Percentiles rank a stretch among this genome's conserved stretches.
Conservation (phyloP, 1,140 invertebrate genomes). For the Drosophila varians region DNA sequence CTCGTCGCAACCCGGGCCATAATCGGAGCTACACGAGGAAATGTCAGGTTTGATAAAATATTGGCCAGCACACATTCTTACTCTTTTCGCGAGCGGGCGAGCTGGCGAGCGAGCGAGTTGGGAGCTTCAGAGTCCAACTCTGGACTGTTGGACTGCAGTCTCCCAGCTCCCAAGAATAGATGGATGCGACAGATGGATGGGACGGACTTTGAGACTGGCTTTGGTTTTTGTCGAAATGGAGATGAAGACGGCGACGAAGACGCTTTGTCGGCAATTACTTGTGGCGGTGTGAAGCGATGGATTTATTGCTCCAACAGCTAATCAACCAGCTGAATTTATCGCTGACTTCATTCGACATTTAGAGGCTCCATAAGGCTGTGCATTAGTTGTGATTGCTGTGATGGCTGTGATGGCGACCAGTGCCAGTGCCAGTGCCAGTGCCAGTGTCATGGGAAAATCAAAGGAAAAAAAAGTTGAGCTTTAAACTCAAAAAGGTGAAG, state of each 20-base stretch:
- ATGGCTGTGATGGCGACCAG: constrained; percentile 29
- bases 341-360: constrained; percentile 72
- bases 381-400: constrained; percentile 54
- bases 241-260: constrained; percentile 52
- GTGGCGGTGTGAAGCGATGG: constrained; percentile 68
- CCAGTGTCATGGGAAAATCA: constrained; percentile 59
- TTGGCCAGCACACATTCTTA: constrained; percentile 71
- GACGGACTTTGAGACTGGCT: constrained; percentile 25
- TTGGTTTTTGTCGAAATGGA: constrained; percentile 28
- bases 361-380: constrained; percentile 49
- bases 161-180: constrained; percentile 28
- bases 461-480: constrained; percentile 14
- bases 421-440: constrained; percentile 44
- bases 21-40: constrained; percentile 71
- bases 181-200: constrained; percentile 23
- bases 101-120: constrained; percentile 3
- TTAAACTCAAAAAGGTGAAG: constrained; percentile 22
- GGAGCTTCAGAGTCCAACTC: constrained; percentile 21
- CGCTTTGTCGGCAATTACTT: constrained; percentile 72
- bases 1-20: constrained; percentile 43
- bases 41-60: constrained; percentile 73
- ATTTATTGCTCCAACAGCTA: constrained; percentile 74
- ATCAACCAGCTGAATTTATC: constrained; percentile 77
- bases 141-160: neutral
- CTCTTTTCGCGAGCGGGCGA: constrained; percentile 25